Base-by-base conservation (phyloP, 1,140 invertebrate species). In the Lucilia cuprina region DNA sequence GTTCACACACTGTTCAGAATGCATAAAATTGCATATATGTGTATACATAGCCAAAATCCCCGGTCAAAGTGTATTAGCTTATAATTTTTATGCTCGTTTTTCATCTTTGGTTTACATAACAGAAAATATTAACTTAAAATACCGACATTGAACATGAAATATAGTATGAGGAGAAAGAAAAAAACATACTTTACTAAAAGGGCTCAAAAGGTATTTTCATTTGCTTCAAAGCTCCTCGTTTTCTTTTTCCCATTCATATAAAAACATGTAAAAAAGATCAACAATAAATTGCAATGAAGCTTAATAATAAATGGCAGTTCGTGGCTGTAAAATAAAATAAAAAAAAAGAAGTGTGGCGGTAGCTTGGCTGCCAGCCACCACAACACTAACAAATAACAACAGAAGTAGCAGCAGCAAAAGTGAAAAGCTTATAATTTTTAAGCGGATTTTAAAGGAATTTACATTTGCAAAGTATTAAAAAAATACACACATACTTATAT, bases 341-440 rank as follows among this genome's bases (percentile, higher is more conserved):
- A 30, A 30, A 30, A 30, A 30, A 30, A 30, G 25, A 10, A 41
- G 41, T 41, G 41, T 41, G 41, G 5, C 41, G 41, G 55, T 60
- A 60, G 55, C 55, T 30, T 60, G 14, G 55, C n/a, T 60, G 55
- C 14, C n/a, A 60, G 8, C 14, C 41, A 41, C 10, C 41, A 60
- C 55, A 60, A 60, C 55, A 17, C 55, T 60, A 60, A 60, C 55
- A 60, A 60, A 60, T n/a, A 17, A 17, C 55, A 60, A 7, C 14
- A 60, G 55, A n/a, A 17, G 55, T 13, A 60, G 55, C 55, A 60
- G 55, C 55, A 60, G 55, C 55, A 60, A 60, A 60, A 60, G 55
- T 60, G 55, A 60, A 60, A 60, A 60, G 55, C 55, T 60, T 60
- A 60, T 60, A 60, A 60, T 60, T 60, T 60, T 60, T 60, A 60